phyloP scores from a whole-genome alignment of 2,113 vertebrate genomes.

The Lepus americanus region DNA sequence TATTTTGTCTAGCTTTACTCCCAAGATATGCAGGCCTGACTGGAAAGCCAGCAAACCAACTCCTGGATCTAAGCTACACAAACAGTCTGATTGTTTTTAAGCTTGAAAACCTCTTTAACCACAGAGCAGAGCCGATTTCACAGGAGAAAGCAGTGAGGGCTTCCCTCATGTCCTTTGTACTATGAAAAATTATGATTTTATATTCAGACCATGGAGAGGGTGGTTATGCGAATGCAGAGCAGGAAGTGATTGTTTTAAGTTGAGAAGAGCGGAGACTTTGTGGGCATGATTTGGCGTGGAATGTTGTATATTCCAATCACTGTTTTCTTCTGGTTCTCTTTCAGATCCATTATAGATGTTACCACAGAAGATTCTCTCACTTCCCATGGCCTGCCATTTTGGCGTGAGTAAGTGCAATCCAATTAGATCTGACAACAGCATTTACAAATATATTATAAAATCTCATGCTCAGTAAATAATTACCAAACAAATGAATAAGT shows the following conservation, averaged over 20 bases:
- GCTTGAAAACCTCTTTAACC: neutral
- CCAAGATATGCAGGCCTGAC: neutral
- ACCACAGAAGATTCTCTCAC: neutral
- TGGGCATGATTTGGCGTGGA: neutral
- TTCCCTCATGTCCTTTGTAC: neutral
- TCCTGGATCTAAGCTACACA: neutral
- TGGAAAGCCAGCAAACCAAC: neutral
- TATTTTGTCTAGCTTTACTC: constrained; percentile 10
- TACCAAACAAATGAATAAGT: neutral
- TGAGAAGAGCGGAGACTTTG: neutral
- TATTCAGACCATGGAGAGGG: neutral
- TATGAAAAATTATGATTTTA: neutral
- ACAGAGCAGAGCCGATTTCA: too few relatives aligned
- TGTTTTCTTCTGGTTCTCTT: constrained; percentile 31
- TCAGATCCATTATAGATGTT: neutral
- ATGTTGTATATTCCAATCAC: neutral
- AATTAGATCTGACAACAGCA: neutral
- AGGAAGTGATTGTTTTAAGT: neutral
- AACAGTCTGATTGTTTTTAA: neutral
- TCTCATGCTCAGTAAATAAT: neutral
- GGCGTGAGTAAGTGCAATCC: neutral
- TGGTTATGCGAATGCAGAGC: neutral
- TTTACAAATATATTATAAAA: neutral
- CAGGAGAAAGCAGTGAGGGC: neutral
- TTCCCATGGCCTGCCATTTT: neutral